Percentiles rank a stretch among this genome's conserved stretches.
phyloP scores from a whole-genome alignment of 2,888 invertebrate genomes.

The Micoletzkya japonica region DNA sequence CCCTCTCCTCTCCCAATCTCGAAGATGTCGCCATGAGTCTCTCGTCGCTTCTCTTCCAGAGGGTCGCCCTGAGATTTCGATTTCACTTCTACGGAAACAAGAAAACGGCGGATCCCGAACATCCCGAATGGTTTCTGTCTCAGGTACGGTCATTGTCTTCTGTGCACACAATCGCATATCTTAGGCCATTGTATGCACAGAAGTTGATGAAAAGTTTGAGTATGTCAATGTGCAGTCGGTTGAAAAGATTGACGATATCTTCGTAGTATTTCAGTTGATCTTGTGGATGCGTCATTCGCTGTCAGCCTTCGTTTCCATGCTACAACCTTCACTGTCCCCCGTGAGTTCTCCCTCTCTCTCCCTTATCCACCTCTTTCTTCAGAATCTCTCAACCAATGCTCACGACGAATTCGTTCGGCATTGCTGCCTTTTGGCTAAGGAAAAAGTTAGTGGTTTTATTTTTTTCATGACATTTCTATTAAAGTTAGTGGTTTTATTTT shows the following conservation, averaged over 20 bases:
- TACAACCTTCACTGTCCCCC: constrained; percentile 1
- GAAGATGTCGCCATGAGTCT: background rate
- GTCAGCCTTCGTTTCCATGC: background rate
- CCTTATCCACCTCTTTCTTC: background rate
- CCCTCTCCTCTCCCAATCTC: too few species aligned
- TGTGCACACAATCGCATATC: too few species aligned
- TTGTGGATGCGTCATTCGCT: constrained; percentile 27
- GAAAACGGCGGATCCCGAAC: constrained; percentile 14
- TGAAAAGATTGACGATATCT: background rate
- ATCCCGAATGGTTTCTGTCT: constrained; percentile 13
- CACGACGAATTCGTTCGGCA: constrained; percentile 5
- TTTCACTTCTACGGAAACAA: constrained; percentile 27
- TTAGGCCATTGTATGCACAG: background rate
- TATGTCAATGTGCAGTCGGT: background rate
- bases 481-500: background rate
- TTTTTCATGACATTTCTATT: background rate
- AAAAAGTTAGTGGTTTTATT: background rate
- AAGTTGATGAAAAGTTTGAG: background rate
- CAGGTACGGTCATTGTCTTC: background rate
- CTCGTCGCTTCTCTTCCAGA: background rate
- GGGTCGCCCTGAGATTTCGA: background rate
- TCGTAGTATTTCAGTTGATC: constrained; percentile 7
- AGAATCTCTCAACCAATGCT: background rate
- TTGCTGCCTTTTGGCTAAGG: constrained; percentile 13
- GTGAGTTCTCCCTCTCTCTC: background rate